phyloP scores from a whole-genome alignment of 2,797 vertebrate genomes.

The Selene dorsalis region DNA sequence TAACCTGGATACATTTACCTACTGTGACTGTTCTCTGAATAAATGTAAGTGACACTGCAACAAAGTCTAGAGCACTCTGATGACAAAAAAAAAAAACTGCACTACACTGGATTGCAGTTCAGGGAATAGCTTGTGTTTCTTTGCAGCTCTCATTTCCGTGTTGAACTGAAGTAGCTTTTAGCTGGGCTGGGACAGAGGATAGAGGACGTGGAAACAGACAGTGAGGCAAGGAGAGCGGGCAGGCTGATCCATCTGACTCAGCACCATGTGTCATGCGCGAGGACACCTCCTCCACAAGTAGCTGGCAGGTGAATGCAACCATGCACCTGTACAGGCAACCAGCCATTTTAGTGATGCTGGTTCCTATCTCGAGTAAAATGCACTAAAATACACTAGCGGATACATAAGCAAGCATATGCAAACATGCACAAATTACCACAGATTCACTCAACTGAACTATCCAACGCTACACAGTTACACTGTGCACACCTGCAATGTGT shows the following conservation, averaged over 20 bases:
- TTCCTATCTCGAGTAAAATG: constrained; percentile 65
- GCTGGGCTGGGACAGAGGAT: constrained; percentile 36
- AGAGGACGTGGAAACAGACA: constrained; percentile 51
- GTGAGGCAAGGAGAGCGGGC: constrained; percentile 43
- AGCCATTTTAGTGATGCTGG: constrained; percentile 49
- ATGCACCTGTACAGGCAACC: constrained; percentile 79
- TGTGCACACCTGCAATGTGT: constrained; percentile 54
- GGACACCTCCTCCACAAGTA: constrained; percentile 79
- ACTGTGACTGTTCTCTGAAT: constrained; percentile 20
- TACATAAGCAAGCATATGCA: constrained; percentile 47
- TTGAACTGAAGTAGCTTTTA: constrained; percentile 51
- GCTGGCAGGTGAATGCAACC: constrained; percentile 77
- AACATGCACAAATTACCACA: constrained; percentile 34
- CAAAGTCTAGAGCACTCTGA: not conserved
- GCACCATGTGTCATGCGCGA: constrained; percentile 77
- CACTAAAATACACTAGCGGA: constrained; percentile 26
- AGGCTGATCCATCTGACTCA: constrained; percentile 78
- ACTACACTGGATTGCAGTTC: constrained; percentile 30
- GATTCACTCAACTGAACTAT: constrained; percentile 17
- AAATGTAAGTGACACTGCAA: constrained; percentile 25
- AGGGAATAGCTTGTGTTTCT: constrained; percentile 36
- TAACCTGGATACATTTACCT: constrained; percentile 25
- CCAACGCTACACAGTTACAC: constrained; percentile 14
- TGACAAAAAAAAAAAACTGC: constrained; percentile 10
- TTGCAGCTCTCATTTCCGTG: constrained; percentile 24